Evolutionary conservation across 2,888 invertebrate species (phyloP).

Genomic region (Orgyia antiqua): DNA sequence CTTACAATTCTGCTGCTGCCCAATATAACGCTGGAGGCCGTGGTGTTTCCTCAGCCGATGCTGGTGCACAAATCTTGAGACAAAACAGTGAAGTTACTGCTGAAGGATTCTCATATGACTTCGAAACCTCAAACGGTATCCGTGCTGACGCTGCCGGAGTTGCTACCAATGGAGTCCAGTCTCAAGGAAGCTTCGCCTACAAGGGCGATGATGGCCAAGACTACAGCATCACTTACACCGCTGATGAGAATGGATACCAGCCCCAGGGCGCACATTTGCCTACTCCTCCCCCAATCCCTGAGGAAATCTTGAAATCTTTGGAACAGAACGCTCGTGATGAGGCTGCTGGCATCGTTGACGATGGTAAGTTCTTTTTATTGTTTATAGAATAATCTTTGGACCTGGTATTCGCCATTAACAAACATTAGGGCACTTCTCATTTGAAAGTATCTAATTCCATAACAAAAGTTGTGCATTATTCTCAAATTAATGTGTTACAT

Average conservation of each 20-base stretch:
- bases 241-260: constrained; percentile 70
- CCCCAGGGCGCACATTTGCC: constrained; percentile 69
- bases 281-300: constrained; percentile 70
- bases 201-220: constrained; percentile 73
- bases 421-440: no score
- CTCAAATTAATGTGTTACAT: no score
- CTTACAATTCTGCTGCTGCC: constrained; percentile 34
- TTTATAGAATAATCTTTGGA: no score
- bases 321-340: constrained; percentile 73
- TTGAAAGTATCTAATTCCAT: no score
- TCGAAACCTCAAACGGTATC: constrained; percentile 71
- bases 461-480: no score
- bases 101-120: constrained; percentile 67
- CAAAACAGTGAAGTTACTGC: constrained; percentile 65
- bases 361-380: constrained; percentile 61
- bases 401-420: no score
- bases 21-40: constrained; percentile 33
- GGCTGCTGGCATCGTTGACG: constrained; percentile 68
- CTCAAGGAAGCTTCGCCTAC: constrained; percentile 69
- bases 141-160: constrained; percentile 67
- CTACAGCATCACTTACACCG: constrained; percentile 70
- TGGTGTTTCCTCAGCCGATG: constrained; percentile 43
- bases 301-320: constrained; percentile 65
- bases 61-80: constrained; percentile 59
- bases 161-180: constrained; percentile 68